Percentiles rank a stretch among this genome's conserved stretches.
Conservation (phyloP, 2,113 vertebrate genomes). For the Puma concolor region DNA sequence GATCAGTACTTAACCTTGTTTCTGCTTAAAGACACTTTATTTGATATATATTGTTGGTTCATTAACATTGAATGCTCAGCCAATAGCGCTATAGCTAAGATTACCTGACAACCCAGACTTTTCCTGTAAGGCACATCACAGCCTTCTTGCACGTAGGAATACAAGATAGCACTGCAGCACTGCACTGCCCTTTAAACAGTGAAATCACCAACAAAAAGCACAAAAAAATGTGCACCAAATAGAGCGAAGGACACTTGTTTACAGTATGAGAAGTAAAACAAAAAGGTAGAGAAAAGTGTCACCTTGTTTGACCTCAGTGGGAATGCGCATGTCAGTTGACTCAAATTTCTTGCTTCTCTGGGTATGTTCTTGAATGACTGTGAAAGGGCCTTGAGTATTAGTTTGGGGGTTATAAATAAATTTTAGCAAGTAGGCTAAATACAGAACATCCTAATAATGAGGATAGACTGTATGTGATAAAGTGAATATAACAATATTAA, state of each 20-base stretch:
- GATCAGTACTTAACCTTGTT: background rate
- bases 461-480: too few relatives aligned
- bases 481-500: background rate
- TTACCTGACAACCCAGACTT: background rate
- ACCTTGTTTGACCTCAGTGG: background rate
- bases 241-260: background rate
- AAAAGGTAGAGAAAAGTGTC: background rate
- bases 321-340: background rate
- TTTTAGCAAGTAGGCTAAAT: background rate
- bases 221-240: background rate
- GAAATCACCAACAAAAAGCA: background rate
- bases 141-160: background rate
- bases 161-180: too few relatives aligned
- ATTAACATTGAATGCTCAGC: background rate
- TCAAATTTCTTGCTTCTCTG: background rate
- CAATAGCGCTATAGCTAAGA: background rate
- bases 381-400: background rate
- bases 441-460: background rate
- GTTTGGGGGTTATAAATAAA: background rate
- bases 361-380: background rate
- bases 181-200: background rate
- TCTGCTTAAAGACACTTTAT: background rate
- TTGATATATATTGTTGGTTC: background rate
- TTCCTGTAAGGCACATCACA: background rate
- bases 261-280: background rate